Evolutionary conservation across 2,113 vertebrate genomes (phyloP).

Genomic region (Rousettus leschenaultii): DNA sequence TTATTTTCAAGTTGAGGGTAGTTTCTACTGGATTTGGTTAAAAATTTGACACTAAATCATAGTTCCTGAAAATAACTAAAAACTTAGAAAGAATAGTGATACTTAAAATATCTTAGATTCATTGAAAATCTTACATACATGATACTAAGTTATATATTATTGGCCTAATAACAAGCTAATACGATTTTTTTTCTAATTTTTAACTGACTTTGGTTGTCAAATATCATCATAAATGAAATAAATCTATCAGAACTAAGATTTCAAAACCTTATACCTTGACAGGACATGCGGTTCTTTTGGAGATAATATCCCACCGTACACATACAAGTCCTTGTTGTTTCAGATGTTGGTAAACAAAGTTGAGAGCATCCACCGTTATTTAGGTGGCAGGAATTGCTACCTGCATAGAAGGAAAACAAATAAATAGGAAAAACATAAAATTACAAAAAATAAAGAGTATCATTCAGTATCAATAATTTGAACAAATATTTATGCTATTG

Average conservation of each 20-base stretch:
- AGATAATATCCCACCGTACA: constrained; percentile 97
- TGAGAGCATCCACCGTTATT: constrained; percentile 98
- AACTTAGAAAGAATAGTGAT: neutral
- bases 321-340: constrained; percentile 93
- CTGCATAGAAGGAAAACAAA: constrained; percentile 74
- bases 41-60: neutral
- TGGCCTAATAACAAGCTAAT: neutral
- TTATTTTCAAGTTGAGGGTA: neutral
- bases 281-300: constrained; percentile 92
- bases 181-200: neutral
- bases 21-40: neutral
- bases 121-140: neutral
- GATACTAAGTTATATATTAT: neutral
- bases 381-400: constrained; percentile 93
- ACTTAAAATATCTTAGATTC: neutral
- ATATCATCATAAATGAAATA: neutral
- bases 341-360: constrained; percentile 96
- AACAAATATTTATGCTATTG: neutral
- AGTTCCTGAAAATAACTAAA: neutral
- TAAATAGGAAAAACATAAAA: neutral
- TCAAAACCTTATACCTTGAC: constrained; percentile 86
- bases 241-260: neutral
- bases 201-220: neutral
- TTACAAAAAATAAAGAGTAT: neutral
- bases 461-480: neutral